Evolutionary conservation across 2,797 vertebrate species (phyloP).

Genomic region (Gastrophryne carolinensis): DNA sequence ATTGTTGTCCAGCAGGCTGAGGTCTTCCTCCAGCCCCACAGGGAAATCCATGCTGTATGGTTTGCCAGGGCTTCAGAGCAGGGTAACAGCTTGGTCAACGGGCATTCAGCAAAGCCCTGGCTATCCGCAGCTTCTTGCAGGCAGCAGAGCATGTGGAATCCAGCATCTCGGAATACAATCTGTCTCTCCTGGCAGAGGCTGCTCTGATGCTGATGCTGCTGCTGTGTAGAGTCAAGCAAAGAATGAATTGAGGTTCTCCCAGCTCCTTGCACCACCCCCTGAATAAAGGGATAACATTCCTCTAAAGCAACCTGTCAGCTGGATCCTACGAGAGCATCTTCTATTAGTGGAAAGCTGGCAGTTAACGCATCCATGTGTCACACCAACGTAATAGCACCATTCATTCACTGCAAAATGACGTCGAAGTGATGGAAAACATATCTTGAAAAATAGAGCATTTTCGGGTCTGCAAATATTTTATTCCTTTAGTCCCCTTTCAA

Average conservation of each 20-base stretch:
- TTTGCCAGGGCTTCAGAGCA: background rate
- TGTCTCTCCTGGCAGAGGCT: background rate
- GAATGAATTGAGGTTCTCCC: background rate
- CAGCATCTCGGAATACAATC: background rate
- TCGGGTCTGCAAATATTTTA: too few relatives aligned
- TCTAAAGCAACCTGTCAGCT: constrained; percentile 3
- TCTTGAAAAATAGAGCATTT: too few relatives aligned
- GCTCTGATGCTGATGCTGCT: too few relatives aligned
- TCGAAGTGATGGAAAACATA: background rate
- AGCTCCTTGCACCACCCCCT: constrained; percentile 26
- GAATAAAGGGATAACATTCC: constrained; percentile 33
- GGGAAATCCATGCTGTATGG: constrained; percentile 50
- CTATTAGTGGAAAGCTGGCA: background rate
- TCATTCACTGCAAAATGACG: background rate
- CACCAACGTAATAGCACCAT: background rate
- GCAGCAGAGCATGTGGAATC: background rate
- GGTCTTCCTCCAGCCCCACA: constrained; percentile 20
- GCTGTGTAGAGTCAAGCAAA: constrained; percentile 18
- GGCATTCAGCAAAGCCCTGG: background rate
- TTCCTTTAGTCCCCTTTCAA: too few relatives aligned
- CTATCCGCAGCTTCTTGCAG: background rate
- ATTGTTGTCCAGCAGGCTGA: constrained; percentile 19
- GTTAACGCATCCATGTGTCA: background rate
- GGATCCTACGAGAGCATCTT: background rate
- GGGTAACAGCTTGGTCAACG: background rate